These are phyloP conservation scores for Anniella stebbinsi DNA, from an alignment of 2,797 vertebrate genomes.

Conservation along the genomic window DNA sequence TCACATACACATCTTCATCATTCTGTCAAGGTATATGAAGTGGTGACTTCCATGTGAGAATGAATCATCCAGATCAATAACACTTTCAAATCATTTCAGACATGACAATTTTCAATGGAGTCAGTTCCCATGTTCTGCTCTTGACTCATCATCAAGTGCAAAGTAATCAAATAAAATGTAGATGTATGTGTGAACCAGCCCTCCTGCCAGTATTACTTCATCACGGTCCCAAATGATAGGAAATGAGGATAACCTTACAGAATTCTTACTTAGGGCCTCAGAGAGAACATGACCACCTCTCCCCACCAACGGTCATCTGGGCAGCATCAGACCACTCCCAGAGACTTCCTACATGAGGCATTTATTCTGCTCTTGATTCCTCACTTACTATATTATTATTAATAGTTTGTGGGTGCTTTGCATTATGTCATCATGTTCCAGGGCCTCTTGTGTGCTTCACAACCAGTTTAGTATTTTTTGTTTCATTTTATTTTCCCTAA, in stretches of 20 bases:
- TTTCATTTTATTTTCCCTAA: too few relatives aligned
- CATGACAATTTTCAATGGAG: background rate
- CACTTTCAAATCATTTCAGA: background rate
- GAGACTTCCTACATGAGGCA: background rate
- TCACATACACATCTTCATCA: background rate
- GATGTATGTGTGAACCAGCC: background rate
- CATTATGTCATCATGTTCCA: too few relatives aligned
- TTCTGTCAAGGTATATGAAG: background rate
- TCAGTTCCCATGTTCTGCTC: background rate
- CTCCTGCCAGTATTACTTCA: background rate
- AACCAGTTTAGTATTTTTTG: too few relatives aligned
- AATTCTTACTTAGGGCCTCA: background rate
- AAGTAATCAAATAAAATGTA: background rate
- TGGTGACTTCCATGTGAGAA: background rate
- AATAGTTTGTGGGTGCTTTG: too few relatives aligned
- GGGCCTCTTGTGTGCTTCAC: too few relatives aligned
- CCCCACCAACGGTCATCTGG: background rate
- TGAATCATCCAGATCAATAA: background rate
- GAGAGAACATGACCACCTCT: fast-evolving
- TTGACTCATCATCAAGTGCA: too few relatives aligned
- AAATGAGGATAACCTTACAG: background rate
- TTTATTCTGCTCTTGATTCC: too few relatives aligned
- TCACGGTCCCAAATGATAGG: background rate
- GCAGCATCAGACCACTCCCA: background rate
- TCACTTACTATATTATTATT: too few relatives aligned